phyloP scores from a whole-genome alignment of 2,113 vertebrate species.

The Dascyllus trimaculatus region DNA sequence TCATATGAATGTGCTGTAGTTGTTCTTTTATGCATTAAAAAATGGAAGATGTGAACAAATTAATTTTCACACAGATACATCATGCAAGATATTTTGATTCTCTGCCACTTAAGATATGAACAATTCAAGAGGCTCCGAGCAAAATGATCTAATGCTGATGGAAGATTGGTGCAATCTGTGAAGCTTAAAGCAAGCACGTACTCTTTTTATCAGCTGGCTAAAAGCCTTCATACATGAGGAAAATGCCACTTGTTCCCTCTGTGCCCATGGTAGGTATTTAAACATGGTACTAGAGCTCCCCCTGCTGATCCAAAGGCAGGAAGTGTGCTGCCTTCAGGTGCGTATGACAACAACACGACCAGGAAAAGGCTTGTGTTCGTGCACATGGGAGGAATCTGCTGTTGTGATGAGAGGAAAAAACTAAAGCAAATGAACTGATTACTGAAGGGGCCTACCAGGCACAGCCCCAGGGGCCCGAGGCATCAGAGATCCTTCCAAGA shows the following conservation, averaged over 20 bases:
- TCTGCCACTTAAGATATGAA: slow-evolving; percentile 1
- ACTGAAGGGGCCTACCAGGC: too few relatives aligned
- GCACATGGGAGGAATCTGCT: too few relatives aligned
- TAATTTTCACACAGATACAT: slow-evolving; percentile 10
- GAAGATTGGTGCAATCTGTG: slow-evolving; percentile 22
- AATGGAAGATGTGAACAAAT: slow-evolving; percentile 1
- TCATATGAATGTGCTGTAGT: not conserved
- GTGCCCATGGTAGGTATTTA: not conserved
- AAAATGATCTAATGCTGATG: slow-evolving; percentile 23
- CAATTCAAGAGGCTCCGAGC: not conserved
- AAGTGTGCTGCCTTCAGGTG: slow-evolving; percentile 28
- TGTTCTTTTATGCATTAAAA: not conserved
- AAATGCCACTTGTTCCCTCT: not conserved
- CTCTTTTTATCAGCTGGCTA: slow-evolving; percentile 5
- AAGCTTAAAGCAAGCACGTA: slow-evolving; percentile 32
- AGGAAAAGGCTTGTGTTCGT: not conserved
- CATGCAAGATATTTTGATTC: slow-evolving; percentile 15
- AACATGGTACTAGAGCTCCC: slow-evolving; percentile 50
- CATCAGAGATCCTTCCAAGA: too few relatives aligned
- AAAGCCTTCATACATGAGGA: slow-evolving; percentile 14
- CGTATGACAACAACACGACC: not conserved
- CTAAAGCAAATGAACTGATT: too few relatives aligned
- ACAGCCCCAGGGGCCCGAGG: too few relatives aligned
- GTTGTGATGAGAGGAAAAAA: too few relatives aligned
- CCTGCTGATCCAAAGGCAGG: slow-evolving; percentile 43